phyloP scores from a whole-genome alignment of 2,888 invertebrate genomes.

The Nephrocerus scutellatus region DNA sequence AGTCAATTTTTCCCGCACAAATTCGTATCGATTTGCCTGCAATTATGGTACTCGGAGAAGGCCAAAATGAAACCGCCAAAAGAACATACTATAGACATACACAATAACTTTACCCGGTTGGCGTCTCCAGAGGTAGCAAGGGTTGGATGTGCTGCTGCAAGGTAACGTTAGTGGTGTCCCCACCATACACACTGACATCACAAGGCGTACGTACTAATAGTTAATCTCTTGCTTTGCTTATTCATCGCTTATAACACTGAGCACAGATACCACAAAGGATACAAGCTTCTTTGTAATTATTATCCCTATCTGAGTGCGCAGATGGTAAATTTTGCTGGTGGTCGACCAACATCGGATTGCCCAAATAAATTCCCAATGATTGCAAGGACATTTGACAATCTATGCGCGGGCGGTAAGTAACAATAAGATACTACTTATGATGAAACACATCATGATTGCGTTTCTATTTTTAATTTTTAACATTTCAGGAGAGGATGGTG shows the following conservation, averaged over 20 bases:
- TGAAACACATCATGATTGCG: too few relatives aligned
- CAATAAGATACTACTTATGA: too few relatives aligned
- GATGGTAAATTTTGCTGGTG: constrained; percentile 10
- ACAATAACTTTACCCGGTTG: constrained; percentile 24
- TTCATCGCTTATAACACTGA: too few relatives aligned
- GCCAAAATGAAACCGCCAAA: constrained; percentile 15
- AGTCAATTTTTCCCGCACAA: constrained; percentile 18
- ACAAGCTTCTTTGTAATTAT: constrained; percentile 21
- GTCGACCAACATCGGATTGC: constrained; percentile 17
- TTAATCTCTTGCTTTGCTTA: too few relatives aligned
- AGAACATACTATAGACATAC: constrained; percentile 1
- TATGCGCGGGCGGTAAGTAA: constrained; percentile 21
- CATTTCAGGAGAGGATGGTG: too few relatives aligned
- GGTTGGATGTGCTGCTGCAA: constrained; percentile 21
- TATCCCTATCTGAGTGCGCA: constrained; percentile 14
- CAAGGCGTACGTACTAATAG: too few relatives aligned
- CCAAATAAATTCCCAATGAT: constrained; percentile 19
- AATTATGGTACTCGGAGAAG: constrained; percentile 24
- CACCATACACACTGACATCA: too few relatives aligned
- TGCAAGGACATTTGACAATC: constrained; percentile 16
- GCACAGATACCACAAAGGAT: constrained; percentile 15
- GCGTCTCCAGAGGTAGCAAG: constrained; percentile 10
- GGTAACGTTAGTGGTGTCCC: constrained; percentile 12
- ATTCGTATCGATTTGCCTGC: constrained; percentile 13
- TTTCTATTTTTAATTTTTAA: too few relatives aligned